Evolutionary conservation across 64 coral and sea anemone genomes (phyloP), one percentile per base, ranked within the genome.

Genomic region (Pocillopora damicornis): DNA sequence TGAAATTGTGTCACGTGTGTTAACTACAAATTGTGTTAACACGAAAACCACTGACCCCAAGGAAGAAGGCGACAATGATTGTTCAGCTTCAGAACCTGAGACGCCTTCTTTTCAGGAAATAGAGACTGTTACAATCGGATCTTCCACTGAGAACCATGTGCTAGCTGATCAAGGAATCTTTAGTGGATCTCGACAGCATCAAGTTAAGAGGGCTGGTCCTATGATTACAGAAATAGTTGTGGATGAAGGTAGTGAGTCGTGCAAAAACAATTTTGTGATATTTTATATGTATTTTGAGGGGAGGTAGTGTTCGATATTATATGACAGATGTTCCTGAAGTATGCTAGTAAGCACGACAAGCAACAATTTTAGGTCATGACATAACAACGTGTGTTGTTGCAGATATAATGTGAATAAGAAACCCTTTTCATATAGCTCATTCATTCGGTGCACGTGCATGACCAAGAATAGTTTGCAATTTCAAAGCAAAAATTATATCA

Each of bases 201-300:
- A 66, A 74, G 37, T 0, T 57, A 25, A 23, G 23, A 83, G 58
- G n/a, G 67, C 80, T 77, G 80, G 80, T 65, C 81, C 79, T 63
- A 56, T 90, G 89, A 75, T 90, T 22, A 84, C 89, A 60, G 89
- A 85, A 58, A 85, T 85, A 58, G 10, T 85, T 65, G 67, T 59
- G 59, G 38, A 42, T 76, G 51, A 36, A 90, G 89, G 89, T 90
- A 73, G 11, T 30, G 30, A 30, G 30, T 30, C 30, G 30, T 30
- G 30, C 30, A 30, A 30, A 30, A 30, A 30, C 30, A 30, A 30
- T 30, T 30, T 18, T 68, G 11, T 9, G 9, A 67, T 36, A 81
- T 81, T 81, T 35, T 78, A 22, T 0, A 78, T 78, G 5, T 4
- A 7, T 51, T 51, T 51, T 51, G 3, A 51, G 42, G 2, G 30